These are phyloP conservation scores for Selene dorsalis DNA, from an alignment of 2,797 vertebrate genomes.

Conservation along the genomic window DNA sequence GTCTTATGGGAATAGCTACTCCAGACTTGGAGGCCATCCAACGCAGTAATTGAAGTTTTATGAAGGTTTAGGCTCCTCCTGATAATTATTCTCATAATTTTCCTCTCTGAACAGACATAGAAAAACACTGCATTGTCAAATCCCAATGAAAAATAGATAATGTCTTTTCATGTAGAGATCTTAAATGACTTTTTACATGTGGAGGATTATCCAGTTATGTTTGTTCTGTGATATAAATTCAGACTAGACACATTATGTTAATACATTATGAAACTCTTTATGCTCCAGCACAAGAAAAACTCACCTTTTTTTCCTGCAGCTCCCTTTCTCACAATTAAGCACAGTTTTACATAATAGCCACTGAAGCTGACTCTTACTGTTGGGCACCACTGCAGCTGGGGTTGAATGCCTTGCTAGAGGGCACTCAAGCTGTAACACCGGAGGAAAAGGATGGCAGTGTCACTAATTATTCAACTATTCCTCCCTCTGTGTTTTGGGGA, in stretches of 20 bases:
- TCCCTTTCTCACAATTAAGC: background rate
- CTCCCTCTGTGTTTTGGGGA: conserved; percentile 12
- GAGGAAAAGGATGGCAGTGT: conserved; percentile 24
- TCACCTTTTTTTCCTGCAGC: background rate
- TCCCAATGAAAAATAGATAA: background rate
- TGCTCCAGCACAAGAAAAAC: background rate
- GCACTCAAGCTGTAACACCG: conserved; percentile 24
- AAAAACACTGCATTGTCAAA: conserved; percentile 26
- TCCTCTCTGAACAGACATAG: background rate
- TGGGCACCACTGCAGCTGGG: conserved; percentile 33
- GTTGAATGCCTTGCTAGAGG: conserved; percentile 43
- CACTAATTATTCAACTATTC: conserved; percentile 39
- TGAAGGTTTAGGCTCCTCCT: conserved; percentile 42
- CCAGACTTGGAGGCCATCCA: conserved; percentile 81
- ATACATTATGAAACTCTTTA: background rate
- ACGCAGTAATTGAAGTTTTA: conserved; percentile 52
- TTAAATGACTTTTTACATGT: background rate
- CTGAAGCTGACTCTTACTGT: conserved; percentile 23
- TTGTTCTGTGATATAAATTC: background rate
- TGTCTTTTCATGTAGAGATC: background rate
- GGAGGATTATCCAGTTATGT: background rate
- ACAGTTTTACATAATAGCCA: conserved; percentile 32
- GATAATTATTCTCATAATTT: conserved; percentile 36
- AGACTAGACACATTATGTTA: background rate
- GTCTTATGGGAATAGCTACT: conserved; percentile 56